Base-by-base conservation (phyloP, 2,888 invertebrate genomes). In the Euplagia quadripunctaria region DNA sequence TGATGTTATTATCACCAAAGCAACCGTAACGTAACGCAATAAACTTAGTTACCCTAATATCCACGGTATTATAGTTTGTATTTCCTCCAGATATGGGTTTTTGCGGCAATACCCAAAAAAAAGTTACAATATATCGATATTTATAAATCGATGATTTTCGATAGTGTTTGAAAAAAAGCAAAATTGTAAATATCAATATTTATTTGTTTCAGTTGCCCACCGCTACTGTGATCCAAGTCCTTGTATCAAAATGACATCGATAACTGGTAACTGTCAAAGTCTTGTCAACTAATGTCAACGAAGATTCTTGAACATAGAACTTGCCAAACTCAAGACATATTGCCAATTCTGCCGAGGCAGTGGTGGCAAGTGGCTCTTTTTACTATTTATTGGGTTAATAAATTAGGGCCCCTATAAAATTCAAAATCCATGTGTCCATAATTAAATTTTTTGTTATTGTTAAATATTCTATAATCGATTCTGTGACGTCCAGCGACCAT, bases 401-500 rank as follows among this genome's bases (percentile, higher is more conserved):
- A 16, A 65, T 64, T 70, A 52, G 52, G 64, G 55, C 51, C 17
- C 17, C 8, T 17, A 11, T 70, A 64, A 69, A 71, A 58, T 86
- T 82, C 79, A 86, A 92, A 83, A 84, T 91, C 94, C 93, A 96
- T 96, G 95, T 93, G 90, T 90, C 92, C 89, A 84, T 88, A 86
- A 91, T 89, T 88, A 80, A 86, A 85, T 82, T 89, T 89, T 85
- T 86, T 81, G 82, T 80, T 83, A 85, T 84, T 84, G 76, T 82
- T 85, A 85, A 82, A 84, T 85, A n/a, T 85, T 82, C 82, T 87
- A 85, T 82, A 85, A 85, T 88, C 82, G 78, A 85, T 85, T 89
- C 89, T 90, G 87, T 87, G 82, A 89, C 89, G 94, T 95, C 94
- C 94, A 80, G 93, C 92, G 90, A 96, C 96, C 96, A 97, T 97